These are phyloP conservation scores for Drosophila subobscura DNA, from an alignment of 1,140 invertebrate species.

Conservation along the genomic window DNA sequence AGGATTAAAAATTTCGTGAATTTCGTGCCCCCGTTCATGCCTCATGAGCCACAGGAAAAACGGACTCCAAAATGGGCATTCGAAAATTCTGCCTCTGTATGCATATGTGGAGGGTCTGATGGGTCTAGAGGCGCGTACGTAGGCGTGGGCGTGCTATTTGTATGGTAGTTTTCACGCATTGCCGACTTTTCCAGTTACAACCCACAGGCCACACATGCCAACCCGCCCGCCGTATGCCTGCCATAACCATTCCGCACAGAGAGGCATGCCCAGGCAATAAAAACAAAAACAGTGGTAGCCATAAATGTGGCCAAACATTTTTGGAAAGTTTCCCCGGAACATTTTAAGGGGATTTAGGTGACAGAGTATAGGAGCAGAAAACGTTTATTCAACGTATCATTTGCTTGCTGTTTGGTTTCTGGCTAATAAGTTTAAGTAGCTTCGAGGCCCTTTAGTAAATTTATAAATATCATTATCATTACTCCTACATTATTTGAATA, in stretches of 20 bases:
- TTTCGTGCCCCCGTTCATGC: conserved; percentile 37
- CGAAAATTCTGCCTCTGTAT: conserved; percentile 12
- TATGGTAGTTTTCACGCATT: conserved; percentile 74
- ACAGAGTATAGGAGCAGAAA: not conserved
- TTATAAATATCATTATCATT: not conserved
- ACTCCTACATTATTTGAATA: no score
- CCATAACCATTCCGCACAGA: conserved; percentile 45
- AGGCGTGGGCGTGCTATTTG: conserved; percentile 51
- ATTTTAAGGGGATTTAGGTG: conserved; percentile 26
- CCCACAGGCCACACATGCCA: conserved; percentile 20
- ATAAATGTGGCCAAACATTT: conserved; percentile 53
- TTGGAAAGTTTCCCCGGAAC: conserved; percentile 41
- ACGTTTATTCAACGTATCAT: conserved; percentile 20
- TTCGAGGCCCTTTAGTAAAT: no score
- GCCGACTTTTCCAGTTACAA: conserved; percentile 70
- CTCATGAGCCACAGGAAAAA: conserved; percentile 23
- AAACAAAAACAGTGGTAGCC: conserved; percentile 52
- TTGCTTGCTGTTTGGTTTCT: not conserved
- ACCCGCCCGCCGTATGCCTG: conserved; percentile 1
- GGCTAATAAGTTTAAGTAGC: not conserved
- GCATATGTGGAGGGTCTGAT: conserved; percentile 24
- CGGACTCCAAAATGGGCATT: conserved; percentile 5
- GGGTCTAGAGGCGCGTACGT: conserved; percentile 8
- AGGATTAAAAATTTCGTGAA: conserved; percentile 76
- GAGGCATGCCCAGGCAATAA: conserved; percentile 33